phyloP scores from a whole-genome alignment of 2,113 vertebrate genomes.

The Deroptyus accipitrinus region DNA sequence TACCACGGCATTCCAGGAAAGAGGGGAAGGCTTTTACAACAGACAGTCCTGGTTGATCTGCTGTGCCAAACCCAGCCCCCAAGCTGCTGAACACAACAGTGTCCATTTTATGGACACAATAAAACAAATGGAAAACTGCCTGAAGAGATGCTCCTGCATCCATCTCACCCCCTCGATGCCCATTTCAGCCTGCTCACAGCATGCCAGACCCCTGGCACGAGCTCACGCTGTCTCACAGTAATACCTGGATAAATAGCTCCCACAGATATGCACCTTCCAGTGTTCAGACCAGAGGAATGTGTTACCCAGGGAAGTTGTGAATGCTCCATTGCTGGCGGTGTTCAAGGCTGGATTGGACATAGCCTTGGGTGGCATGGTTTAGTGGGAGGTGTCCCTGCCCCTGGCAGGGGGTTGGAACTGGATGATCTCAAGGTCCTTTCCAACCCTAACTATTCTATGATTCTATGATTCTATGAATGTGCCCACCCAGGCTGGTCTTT shows the following conservation, averaged over 20 bases:
- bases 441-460: too few species aligned
- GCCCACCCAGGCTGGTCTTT: background rate
- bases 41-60: background rate
- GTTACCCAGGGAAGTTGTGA: background rate
- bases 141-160: background rate
- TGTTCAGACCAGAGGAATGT: background rate
- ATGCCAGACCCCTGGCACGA: background rate
- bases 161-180: background rate
- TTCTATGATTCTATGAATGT: background rate
- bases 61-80: background rate
- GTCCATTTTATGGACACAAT: accelerated
- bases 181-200: background rate
- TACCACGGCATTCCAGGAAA: background rate
- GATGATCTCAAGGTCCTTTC: too few species aligned
- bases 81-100: accelerated
- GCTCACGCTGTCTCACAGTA: background rate
- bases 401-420: too few species aligned
- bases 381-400: too few species aligned
- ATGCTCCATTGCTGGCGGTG: too few species aligned
- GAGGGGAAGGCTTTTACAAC: background rate
- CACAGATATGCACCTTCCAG: accelerated
- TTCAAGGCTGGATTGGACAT: too few species aligned
- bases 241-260: background rate
- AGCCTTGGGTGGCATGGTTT: too few species aligned
- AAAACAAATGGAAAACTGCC: background rate